Evolutionary conservation across 2,113 vertebrate species (phyloP).

Genomic region (Anas platyrhynchos): DNA sequence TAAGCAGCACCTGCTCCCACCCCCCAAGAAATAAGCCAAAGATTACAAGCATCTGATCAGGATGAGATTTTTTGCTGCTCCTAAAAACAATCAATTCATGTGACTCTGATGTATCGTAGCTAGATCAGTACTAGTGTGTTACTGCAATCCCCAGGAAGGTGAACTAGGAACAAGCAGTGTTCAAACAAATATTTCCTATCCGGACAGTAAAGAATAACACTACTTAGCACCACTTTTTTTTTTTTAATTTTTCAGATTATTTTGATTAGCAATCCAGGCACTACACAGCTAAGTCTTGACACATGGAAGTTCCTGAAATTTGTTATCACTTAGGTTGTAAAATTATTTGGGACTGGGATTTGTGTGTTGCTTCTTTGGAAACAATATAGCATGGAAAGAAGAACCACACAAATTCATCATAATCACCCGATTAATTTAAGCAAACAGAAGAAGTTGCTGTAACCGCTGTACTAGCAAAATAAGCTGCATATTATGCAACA

Average conservation of each 20-base stretch:
- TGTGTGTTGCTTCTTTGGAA: neutral
- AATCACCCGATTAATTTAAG: neutral
- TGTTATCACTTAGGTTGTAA: neutral
- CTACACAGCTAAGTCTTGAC: neutral
- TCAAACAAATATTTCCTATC: neutral
- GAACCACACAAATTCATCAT: neutral
- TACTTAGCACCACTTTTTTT: neutral
- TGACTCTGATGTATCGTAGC: accelerated
- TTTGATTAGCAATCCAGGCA: neutral
- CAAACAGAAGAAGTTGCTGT: neutral
- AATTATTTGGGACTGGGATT: neutral
- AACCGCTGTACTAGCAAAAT: neutral
- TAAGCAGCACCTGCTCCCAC: neutral
- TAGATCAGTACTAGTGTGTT: neutral
- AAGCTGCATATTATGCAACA: neutral
- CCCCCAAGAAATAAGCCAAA: neutral
- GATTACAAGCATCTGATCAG: neutral
- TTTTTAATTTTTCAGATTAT: neutral
- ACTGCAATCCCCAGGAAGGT: neutral
- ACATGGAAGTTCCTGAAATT: neutral
- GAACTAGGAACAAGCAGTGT: neutral
- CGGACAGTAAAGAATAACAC: neutral
- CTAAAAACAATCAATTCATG: neutral
- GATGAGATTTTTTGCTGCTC: neutral
- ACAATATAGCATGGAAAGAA: neutral